Evolutionary conservation across 2,113 vertebrate species (phyloP).

Genomic region (Ochotona princeps): DNA sequence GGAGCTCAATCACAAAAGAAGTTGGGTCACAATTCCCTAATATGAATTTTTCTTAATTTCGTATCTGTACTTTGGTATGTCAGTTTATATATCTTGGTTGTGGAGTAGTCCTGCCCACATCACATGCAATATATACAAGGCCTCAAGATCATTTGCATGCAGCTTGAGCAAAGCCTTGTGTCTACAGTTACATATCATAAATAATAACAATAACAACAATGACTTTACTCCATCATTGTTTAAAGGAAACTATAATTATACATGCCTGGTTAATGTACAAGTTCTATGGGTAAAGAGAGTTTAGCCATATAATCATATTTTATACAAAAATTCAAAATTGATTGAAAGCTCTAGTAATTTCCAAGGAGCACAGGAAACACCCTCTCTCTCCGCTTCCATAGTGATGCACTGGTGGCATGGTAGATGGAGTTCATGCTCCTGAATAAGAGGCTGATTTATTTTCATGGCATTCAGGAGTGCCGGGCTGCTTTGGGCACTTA

Average conservation of each 20-base stretch:
- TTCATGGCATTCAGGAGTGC: constrained; percentile 61
- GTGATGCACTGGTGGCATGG: neutral
- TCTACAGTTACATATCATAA: neutral
- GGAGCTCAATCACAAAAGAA: neutral
- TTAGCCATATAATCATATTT: constrained; percentile 43
- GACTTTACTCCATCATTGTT: constrained; percentile 45
- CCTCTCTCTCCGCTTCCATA: neutral
- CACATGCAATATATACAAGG: neutral
- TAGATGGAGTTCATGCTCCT: constrained; percentile 42
- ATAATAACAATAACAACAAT: constrained; percentile 50
- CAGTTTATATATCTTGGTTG: constrained; percentile 11
- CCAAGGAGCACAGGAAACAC: constrained; percentile 47
- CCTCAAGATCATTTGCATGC: neutral
- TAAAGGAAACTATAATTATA: constrained; percentile 2
- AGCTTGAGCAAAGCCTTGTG: constrained; percentile 33
- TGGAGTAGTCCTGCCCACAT: neutral
- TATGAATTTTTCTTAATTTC: constrained; percentile 12
- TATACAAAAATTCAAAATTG: constrained; percentile 43
- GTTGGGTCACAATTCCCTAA: neutral
- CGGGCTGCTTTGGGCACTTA: constrained; percentile 50
- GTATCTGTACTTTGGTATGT: neutral
- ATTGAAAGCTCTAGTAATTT: constrained; percentile 59
- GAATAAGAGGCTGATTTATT: constrained; percentile 65
- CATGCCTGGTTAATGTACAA: constrained; percentile 39
- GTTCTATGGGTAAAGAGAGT: constrained; percentile 18